Evolutionary conservation across 2,113 vertebrate species (phyloP).

Genomic region (Bos indicus): DNA sequence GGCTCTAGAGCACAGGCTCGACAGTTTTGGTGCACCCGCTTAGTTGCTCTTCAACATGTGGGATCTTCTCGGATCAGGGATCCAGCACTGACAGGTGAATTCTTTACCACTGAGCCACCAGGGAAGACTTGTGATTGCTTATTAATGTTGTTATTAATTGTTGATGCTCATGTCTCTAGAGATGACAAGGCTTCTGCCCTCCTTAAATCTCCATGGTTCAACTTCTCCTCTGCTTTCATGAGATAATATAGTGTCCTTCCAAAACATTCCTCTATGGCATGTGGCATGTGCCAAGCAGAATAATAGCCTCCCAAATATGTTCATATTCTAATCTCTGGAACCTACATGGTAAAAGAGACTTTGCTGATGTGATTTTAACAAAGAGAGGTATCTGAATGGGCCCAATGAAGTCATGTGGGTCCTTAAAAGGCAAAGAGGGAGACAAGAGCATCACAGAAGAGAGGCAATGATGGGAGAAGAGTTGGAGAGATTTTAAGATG

Average conservation of each 20-base stretch:
- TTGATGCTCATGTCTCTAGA: background rate
- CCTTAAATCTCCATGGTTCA: background rate
- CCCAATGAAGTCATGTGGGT: background rate
- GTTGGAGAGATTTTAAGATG: background rate
- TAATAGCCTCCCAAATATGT: background rate
- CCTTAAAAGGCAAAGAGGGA: background rate
- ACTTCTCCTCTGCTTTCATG: background rate
- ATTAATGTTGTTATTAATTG: background rate
- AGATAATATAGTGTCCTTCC: background rate
- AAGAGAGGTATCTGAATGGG: background rate
- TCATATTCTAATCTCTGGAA: background rate
- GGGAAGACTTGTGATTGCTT: background rate
- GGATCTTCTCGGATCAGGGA: no score
- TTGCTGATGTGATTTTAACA: background rate
- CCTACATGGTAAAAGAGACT: background rate
- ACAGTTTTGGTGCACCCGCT: no score
- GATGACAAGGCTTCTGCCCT: background rate
- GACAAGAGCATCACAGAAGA: background rate
- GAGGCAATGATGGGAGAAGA: background rate
- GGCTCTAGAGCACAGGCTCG: no score
- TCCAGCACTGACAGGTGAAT: no score
- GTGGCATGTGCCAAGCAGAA: background rate
- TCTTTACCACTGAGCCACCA: no score
- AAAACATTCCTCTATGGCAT: background rate
- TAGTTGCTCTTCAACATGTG: no score